A percentile compares a stretch with the other conserved stretches of the same genome.
These are phyloP conservation scores for Euproctis similis DNA, from an alignment of 2,888 invertebrate genomes.

Conservation along the genomic window DNA sequence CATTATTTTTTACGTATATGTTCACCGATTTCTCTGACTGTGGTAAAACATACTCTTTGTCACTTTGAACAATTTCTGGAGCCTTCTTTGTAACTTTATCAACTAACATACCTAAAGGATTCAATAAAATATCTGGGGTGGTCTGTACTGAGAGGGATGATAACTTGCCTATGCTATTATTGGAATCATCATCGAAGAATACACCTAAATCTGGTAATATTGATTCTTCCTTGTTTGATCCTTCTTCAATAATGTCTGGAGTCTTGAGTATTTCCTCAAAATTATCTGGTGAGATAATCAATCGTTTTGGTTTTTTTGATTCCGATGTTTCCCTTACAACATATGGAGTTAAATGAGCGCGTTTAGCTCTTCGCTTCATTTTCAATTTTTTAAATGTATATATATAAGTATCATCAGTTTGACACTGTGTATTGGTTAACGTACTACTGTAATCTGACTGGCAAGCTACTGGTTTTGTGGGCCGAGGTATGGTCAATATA, in stretches of 20 bases:
- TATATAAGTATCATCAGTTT: constrained; percentile 34
- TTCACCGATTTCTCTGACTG: constrained; percentile 10
- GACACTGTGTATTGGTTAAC: constrained; percentile 10
- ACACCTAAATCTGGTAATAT: constrained; percentile 14
- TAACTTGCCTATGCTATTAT: constrained; percentile 31
- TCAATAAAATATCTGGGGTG: constrained; percentile 19
- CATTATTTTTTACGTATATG: not conserved
- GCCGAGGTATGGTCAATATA: constrained; percentile 31
- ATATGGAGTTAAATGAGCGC: constrained; percentile 33
- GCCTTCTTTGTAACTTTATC: constrained; percentile 12
- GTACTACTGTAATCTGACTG: constrained; percentile 7
- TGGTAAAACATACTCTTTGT: not conserved
- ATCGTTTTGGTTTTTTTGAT: constrained; percentile 17
- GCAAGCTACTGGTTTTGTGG: constrained; percentile 6
- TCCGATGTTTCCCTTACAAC: constrained; percentile 32
- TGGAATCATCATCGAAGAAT: constrained; percentile 39
- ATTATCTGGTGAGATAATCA: constrained; percentile 31
- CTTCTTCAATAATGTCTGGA: not conserved
- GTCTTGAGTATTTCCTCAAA: constrained; percentile 11
- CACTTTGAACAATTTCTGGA: not conserved
- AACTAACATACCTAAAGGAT: constrained; percentile 19
- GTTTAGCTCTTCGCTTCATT: constrained; percentile 20
- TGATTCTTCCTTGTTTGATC: constrained; percentile 2
- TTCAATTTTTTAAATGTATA: constrained; percentile 15
- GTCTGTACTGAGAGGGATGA: constrained; percentile 27